Base-by-base conservation (phyloP, 35 echinoderm and acorn worm genomes). In the Diadema setosum region DNA sequence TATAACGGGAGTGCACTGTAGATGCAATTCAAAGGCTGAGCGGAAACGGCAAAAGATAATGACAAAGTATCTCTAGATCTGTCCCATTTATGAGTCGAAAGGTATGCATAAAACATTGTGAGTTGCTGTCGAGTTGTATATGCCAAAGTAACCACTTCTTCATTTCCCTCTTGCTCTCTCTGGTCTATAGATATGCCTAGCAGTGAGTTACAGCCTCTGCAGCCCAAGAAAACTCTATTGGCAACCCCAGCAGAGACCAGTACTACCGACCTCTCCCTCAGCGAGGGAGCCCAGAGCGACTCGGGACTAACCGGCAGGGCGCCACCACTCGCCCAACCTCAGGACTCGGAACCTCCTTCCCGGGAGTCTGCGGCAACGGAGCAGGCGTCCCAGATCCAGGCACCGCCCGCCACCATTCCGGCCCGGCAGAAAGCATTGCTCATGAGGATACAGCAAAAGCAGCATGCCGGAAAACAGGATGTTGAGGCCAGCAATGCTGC, bases 391-490 rank as follows among this genome's bases (percentile, higher is more conserved):
- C 21, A 78, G 5, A 44, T 17, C 36, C 36, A 78, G 36, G 24
- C 33, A n/a, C 11, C 37, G 5, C 73, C 34, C 9, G 36, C 40
- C 36, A 41, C 40, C 5, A 91, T 96, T 58, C 94, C 94, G 12
- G 89, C 89, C 0, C 87, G 84, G 81, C 90, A 91, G 40, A 96
- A 88, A 55, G 94, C 94, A 16, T 81, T 96, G 46, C 88, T 96
- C 37, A 96, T 96, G 94, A 84, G 94, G 46, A 96, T 96, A 76
- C 94, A 96, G 39, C 90, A 96, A 29, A 96, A 96, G 43, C 84
- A 96, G 40, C 21, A 48, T 30, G 63, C 30, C 37, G 63, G 63
- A 3, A 67, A 67, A n/a, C 5, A 26, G 3, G 63, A 34, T 15
- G 37, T 26, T 18, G 63, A 67, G 12, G 63, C 37, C 63, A n/a